Conservation (phyloP, 1,140 invertebrate species). For the Drosophila murphyi region DNA sequence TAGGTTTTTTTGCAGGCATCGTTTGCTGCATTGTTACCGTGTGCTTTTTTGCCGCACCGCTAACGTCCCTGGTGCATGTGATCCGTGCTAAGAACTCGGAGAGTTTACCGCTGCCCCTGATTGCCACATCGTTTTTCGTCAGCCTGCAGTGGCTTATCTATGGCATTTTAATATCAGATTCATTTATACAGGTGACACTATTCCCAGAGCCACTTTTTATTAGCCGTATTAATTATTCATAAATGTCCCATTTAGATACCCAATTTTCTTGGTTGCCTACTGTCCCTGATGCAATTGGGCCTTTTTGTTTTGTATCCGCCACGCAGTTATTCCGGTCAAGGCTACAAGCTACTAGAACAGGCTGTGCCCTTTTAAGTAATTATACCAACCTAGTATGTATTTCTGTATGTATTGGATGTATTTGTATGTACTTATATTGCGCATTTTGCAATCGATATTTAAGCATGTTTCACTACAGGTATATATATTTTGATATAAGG, state of each 20-base stretch:
- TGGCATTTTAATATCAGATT: slow-evolving; percentile 89
- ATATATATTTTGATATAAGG: slow-evolving; percentile 61
- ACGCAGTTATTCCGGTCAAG: slow-evolving; percentile 81
- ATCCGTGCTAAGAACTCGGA: slow-evolving; percentile 90
- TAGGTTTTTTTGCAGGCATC: slow-evolving; percentile 85
- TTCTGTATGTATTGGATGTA: slow-evolving; percentile 11
- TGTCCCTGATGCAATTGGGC: slow-evolving; percentile 89
- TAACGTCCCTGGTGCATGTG: slow-evolving; percentile 91
- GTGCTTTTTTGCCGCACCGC: slow-evolving; percentile 91
- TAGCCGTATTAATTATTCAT: neutral
- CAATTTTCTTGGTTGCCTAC: slow-evolving; percentile 89
- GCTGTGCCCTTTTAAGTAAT: slow-evolving; percentile 66
- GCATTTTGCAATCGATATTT: slow-evolving; percentile 56
- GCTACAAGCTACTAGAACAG: slow-evolving; percentile 78
- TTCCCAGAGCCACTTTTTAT: slow-evolving; percentile 31
- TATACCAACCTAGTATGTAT: neutral
- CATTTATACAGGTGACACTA: slow-evolving; percentile 88
- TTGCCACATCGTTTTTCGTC: slow-evolving; percentile 90
- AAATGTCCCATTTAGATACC: slow-evolving; percentile 86
- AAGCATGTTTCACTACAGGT: slow-evolving; percentile 56
- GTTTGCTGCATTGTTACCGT: slow-evolving; percentile 90
- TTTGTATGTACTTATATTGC: slow-evolving; percentile 41
- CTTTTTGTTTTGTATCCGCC: slow-evolving; percentile 89
- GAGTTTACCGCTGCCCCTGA: slow-evolving; percentile 91
- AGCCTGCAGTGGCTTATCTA: slow-evolving; percentile 91